These are phyloP conservation scores for Sebastes goodei DNA, from an alignment of 2,797 vertebrate genomes.

Conservation along the genomic window DNA sequence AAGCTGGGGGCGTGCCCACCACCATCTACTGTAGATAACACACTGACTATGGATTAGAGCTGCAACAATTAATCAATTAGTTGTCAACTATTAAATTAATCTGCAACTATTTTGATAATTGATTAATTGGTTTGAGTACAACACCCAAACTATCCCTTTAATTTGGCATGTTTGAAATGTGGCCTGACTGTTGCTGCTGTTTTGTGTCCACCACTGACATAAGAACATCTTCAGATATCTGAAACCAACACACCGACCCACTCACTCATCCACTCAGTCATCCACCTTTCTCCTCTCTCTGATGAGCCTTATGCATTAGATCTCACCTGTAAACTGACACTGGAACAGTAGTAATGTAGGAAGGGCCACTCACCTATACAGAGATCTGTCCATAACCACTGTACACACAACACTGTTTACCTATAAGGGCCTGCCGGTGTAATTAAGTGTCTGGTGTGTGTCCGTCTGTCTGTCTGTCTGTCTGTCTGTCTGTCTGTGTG, in stretches of 20 bases:
- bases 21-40: no score
- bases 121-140: no score
- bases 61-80: no score
- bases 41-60: fast-evolving
- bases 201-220: neutral
- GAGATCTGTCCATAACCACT: conserved; percentile 24
- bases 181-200: conserved; percentile 1
- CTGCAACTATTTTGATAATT: no score
- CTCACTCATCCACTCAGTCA: neutral
- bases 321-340: conserved; percentile 40
- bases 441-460: neutral
- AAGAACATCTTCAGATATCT: neutral
- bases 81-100: no score
- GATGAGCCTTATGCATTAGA: conserved; percentile 27
- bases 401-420: conserved; percentile 52
- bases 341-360: conserved; percentile 3
- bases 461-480: neutral
- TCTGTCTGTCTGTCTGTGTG: neutral
- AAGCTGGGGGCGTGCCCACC: no score
- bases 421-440: conserved; percentile 19
- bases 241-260: neutral
- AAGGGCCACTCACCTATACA: conserved; percentile 16
- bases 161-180: neutral
- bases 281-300: conserved; percentile 6
- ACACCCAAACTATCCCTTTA: neutral